Evolutionary conservation across 2,888 invertebrate species (phyloP).

Genomic region (Dolichomitus sp.): DNA sequence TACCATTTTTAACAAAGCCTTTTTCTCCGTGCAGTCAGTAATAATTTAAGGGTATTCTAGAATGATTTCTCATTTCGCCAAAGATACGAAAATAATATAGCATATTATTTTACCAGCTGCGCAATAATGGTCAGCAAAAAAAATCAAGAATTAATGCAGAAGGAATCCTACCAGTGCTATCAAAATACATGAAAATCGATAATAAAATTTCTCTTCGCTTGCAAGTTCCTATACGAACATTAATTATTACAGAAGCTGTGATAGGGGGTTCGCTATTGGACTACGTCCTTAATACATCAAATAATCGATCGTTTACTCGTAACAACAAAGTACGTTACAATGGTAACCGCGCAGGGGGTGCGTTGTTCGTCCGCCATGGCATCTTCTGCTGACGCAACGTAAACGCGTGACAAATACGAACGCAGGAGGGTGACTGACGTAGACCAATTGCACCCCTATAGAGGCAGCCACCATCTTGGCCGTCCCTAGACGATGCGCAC

Average conservation of each 20-base stretch:
- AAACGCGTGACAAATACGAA: constrained; percentile 68
- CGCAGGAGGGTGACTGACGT: constrained; percentile 70
- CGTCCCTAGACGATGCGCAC: constrained; percentile 59
- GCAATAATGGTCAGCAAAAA: background rate
- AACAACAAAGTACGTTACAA: constrained; percentile 39
- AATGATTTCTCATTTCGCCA: background rate
- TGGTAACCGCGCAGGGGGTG: constrained; percentile 38
- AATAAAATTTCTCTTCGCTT: background rate
- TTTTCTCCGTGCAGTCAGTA: background rate
- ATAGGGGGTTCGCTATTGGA: background rate
- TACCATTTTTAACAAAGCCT: background rate
- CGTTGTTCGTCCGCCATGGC: constrained; percentile 55
- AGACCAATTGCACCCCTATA: constrained; percentile 68
- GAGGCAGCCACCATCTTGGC: constrained; percentile 64
- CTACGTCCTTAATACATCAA: background rate
- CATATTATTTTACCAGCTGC: background rate
- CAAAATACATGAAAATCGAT: background rate
- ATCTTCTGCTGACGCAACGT: constrained; percentile 67
- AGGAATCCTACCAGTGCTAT: background rate
- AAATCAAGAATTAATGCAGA: background rate
- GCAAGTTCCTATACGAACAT: background rate
- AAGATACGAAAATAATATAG: background rate
- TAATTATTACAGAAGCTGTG: background rate
- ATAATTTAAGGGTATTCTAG: background rate
- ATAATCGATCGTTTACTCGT: constrained; percentile 15